These are phyloP conservation scores for Pygathrix nemaeus DNA, from an alignment of 2,113 vertebrate genomes.

Conservation along the genomic window DNA sequence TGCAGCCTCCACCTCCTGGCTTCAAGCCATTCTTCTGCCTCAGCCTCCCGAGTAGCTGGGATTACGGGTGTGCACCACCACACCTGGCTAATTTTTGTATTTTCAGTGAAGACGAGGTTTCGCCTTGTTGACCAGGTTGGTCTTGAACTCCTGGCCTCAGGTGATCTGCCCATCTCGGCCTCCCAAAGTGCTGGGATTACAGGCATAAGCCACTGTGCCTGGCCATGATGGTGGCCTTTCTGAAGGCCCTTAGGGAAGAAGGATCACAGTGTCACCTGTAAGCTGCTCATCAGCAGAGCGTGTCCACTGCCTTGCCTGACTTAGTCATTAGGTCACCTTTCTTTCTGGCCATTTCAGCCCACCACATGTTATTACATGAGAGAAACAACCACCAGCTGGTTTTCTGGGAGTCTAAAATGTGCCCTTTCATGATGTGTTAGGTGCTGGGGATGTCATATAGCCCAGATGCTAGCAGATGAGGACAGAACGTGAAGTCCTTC, in stretches of 20 bases:
- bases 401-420: not conserved
- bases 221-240: not conserved
- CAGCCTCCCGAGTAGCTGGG: too few species aligned
- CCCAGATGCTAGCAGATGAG: not conserved
- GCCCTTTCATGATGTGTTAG: not conserved
- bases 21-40: too few species aligned
- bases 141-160: too few species aligned
- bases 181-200: too few species aligned
- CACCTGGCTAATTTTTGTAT: too few species aligned
- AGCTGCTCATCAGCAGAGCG: not conserved
- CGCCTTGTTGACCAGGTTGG: too few species aligned
- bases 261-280: accelerated
- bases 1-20: too few species aligned
- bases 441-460: not conserved
- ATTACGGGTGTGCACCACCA: too few species aligned
- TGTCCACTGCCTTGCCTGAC: not conserved
- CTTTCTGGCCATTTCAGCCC: not conserved
- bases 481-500: not conserved
- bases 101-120: too few species aligned
- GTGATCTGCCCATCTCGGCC: too few species aligned
- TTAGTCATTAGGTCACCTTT: not conserved
- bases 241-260: not conserved
- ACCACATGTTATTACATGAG: not conserved
- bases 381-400: not conserved
- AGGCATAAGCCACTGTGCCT: too few species aligned